These are phyloP conservation scores for Lophotriccus pileatus DNA, from an alignment of 2,797 vertebrate genomes.

Conservation along the genomic window DNA sequence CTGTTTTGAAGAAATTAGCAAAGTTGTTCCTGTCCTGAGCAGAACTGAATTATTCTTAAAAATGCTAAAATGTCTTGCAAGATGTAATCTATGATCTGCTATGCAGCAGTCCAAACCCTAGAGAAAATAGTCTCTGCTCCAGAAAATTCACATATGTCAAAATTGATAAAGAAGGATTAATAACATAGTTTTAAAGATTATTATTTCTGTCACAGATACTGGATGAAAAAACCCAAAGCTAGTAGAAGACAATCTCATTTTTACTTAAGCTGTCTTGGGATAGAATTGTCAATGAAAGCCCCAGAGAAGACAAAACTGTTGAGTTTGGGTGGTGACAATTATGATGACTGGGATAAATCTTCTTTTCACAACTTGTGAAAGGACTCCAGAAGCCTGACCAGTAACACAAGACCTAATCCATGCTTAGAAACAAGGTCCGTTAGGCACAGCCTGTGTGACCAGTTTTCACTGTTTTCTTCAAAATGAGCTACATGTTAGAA, in stretches of 20 bases:
- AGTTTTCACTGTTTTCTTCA: background rate
- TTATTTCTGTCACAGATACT: background rate
- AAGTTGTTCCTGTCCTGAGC: background rate
- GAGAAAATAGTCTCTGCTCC: background rate
- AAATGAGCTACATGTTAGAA: background rate
- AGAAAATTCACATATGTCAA: background rate
- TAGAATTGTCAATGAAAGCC: background rate
- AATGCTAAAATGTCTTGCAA: background rate
- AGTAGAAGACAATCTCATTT: background rate
- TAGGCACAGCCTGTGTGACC: background rate
- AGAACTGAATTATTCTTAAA: background rate
- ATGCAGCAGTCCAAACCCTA: background rate
- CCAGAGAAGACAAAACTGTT: background rate
- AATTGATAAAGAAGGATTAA: background rate
- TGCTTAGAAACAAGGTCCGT: background rate
- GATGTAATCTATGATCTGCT: background rate
- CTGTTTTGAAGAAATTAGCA: background rate
- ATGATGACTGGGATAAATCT: background rate
- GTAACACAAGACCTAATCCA: background rate
- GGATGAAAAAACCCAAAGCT: background rate
- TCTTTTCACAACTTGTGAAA: background rate
- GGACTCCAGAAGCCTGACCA: background rate
- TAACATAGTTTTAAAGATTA: background rate
- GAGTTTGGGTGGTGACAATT: background rate
- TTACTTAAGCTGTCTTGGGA: background rate